Base-by-base conservation (phyloP, 2,113 vertebrate species). In the Strix uralensis region DNA sequence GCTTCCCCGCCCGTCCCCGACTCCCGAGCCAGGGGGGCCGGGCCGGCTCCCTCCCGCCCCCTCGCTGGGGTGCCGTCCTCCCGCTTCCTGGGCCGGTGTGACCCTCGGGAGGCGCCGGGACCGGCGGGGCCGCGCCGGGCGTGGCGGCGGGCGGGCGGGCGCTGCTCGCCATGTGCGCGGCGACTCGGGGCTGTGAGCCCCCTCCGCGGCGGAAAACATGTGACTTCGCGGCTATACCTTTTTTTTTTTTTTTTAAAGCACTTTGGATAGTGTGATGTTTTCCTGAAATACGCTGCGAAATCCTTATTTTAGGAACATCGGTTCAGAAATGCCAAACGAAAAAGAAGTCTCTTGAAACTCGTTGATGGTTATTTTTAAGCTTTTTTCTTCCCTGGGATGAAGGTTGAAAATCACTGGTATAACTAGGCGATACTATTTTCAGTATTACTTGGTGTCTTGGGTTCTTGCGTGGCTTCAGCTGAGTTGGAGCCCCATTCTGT, bases 391-490 rank as follows among this genome's bases (percentile, higher is more conserved):
- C 5, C 15, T 6, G 52, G 38, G 38, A 11, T 23, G 57, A 36
- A 40, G 54, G 44, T 5, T 80, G 40, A 69, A 77, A 70, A 19
- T 84, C 54, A 3, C 19, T 4, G 73, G 9, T 44, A 0, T 36
- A 44, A 34, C 10, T 22, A 3, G 44, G 59, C 27, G 83, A 18
- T 58, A 2, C n/a, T 78, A 2, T 74, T 70, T 66, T 29, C 67
- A 34, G 2, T 10, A 2, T 32, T 38, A 5, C 14, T 32, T 13
- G 38, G 19, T n/a, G 8, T 5, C 9, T 21, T 20, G 58, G 11
- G 19, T 34, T 73, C 38, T 14, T 17, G 0, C 0, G 1, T 4
- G 20, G 46, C 19, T 7, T 38, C 0, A 4, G 34, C n/a, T 8
- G 1, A 26, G 49, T 11, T 34, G n/a, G 54, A 70, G 52, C 55